Evolutionary conservation across 1,140 invertebrate genomes (phyloP).

Genomic region (Drosophila ambigua): DNA sequence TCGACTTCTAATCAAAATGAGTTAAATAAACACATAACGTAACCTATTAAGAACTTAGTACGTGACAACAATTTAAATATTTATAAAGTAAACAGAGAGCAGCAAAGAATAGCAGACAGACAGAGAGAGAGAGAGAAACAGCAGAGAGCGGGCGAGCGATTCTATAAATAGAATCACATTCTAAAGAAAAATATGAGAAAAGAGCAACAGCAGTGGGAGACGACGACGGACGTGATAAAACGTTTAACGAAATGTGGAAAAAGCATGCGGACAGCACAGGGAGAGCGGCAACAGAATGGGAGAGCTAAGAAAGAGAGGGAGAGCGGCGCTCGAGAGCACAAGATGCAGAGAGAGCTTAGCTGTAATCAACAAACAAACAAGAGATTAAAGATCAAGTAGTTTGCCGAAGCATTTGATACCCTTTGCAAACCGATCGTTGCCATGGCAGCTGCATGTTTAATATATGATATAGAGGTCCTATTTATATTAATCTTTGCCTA

Average conservation of each 20-base stretch:
- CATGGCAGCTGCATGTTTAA: no score
- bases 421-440: no score
- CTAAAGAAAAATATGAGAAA: slow-evolving; percentile 73
- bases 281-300: slow-evolving; percentile 24
- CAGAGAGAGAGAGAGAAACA: slow-evolving; percentile 21
- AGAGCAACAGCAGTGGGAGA: slow-evolving; percentile 51
- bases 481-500: no score
- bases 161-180: slow-evolving; percentile 77
- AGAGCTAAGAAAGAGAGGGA: slow-evolving; percentile 38
- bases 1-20: slow-evolving; percentile 78
- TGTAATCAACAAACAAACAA: slow-evolving; percentile 59
- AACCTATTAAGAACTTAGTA: slow-evolving; percentile 83
- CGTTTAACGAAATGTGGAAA: slow-evolving; percentile 67
- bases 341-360: slow-evolving; percentile 17
- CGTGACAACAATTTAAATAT: slow-evolving; percentile 83
- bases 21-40: slow-evolving; percentile 83
- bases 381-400: no score
- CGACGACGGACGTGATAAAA: slow-evolving; percentile 63
- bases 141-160: slow-evolving; percentile 21
- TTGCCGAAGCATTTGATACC: no score
- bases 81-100: slow-evolving; percentile 81
- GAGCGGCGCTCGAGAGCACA: slow-evolving; percentile 5
- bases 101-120: slow-evolving; percentile 15
- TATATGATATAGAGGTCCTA: no score
- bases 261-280: slow-evolving; percentile 30